Conservation (phyloP, 2,113 vertebrate species). For the Microtus oregoni region DNA sequence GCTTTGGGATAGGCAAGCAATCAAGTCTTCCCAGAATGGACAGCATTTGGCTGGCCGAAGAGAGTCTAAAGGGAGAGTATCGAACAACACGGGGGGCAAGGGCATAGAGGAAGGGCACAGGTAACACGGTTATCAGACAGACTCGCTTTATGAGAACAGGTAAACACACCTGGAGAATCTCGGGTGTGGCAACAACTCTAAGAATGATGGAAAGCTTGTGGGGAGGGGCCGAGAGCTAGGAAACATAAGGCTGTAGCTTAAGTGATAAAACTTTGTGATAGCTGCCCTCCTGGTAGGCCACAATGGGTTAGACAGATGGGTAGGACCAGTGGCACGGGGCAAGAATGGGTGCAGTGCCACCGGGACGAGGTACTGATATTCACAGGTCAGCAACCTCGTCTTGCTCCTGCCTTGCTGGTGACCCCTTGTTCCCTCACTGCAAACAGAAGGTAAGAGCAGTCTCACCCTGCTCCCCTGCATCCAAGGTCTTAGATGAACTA, state of each 20-base stretch:
- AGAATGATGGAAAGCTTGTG: not conserved
- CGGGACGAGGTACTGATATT: not conserved
- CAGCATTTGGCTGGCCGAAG: not conserved
- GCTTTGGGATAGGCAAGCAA: not conserved
- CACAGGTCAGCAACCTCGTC: rapidly evolving
- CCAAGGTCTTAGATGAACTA: not conserved
- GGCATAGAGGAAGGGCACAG: not conserved
- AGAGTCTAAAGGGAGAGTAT: not conserved
- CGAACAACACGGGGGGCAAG: not conserved
- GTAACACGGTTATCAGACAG: rapidly evolving
- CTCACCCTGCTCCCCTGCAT: not conserved
- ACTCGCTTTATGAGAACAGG: not conserved
- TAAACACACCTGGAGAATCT: not conserved
- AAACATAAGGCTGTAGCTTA: not conserved
- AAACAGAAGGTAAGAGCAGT: not conserved
- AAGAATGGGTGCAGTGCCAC: not conserved
- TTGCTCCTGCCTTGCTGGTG: not conserved
- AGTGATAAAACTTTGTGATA: not conserved
- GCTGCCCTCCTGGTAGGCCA: not conserved
- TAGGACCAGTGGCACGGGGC: not conserved
- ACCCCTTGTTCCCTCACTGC: not conserved
- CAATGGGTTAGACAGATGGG: not conserved
- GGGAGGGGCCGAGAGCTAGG: not conserved
- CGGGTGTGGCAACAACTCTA: not conserved
- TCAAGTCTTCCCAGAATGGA: not conserved